Evolutionary conservation across 1,140 invertebrate genomes (phyloP), one percentile per base, ranked within the genome.

Genomic region (Apis cerana): DNA sequence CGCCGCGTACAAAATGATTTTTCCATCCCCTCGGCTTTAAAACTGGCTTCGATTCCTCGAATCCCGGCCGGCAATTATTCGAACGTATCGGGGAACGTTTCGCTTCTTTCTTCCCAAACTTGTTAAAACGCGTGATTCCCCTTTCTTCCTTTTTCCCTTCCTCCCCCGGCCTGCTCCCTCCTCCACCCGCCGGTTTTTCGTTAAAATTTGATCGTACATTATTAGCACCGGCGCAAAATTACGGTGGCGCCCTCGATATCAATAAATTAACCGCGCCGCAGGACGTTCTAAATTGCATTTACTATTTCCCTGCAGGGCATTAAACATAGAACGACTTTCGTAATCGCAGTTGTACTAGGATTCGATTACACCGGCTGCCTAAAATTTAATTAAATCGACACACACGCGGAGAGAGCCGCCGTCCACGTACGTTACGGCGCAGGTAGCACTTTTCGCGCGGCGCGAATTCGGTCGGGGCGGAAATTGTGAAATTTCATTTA

Each of bases 281-380:
- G 80, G 74, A 82, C 74, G 74, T 82, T 75, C 80, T 76, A 82
- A 82, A 82, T 82, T 82, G 80, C 80, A 82, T 82, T 82, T 82
- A 82, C 72, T 76, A 82, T 82, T 82, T 82, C 80, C 80, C 80
- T 76, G 72, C 74, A 82, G 80, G 64, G 74, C 80, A 68, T 82
- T 82, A 82, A 82, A 82, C 80, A 82, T 82, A 82, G 80, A 82
- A 82, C 74, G 72, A 68, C 74, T 76, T 82, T 56, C 74, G 80
- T 82, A 76, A 82, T 82, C 80, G 80, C 80, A 74, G 80, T 82
- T 82, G 80, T 82, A 76, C 80, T 82, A 82, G 80, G 80, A 82
- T 82, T 82, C 64, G 80, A 82, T 82, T 82, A 82, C 80, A 76
- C 72, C 54, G 74, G 23, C 64, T 76, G 58, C 62, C 74, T 59